Evolutionary conservation across 2,113 vertebrate genomes (phyloP).

Genomic region (Cepphus grylle): DNA sequence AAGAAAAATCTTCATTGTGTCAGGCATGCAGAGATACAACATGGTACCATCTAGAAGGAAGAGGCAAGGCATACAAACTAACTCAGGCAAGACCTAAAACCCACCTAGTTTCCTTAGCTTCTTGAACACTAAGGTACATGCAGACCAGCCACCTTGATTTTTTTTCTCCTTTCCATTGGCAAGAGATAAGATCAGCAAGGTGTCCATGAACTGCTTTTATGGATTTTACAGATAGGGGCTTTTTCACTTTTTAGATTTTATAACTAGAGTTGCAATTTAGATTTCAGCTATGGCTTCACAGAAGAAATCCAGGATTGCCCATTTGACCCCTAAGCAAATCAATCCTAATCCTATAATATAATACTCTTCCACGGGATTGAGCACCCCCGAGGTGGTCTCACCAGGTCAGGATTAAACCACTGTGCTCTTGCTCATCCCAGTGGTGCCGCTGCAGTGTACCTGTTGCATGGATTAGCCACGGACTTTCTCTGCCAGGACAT

Average conservation of each 20-base stretch:
- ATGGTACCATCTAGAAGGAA: not conserved
- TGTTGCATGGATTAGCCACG: not conserved
- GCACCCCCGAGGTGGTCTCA: not conserved
- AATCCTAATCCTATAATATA: slow-evolving; percentile 14
- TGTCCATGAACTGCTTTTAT: not conserved
- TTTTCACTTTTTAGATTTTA: not conserved
- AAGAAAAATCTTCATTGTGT: not conserved
- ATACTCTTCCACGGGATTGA: not conserved
- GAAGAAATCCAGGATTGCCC: slow-evolving; percentile 36
- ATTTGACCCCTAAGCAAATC: not conserved
- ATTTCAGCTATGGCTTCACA: not conserved
- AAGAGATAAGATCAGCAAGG: not conserved
- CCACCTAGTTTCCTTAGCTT: not conserved
- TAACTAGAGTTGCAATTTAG: not conserved
- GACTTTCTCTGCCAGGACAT: not conserved
- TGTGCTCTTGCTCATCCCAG: not conserved
- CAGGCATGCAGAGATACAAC: not conserved
- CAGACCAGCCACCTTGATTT: not conserved
- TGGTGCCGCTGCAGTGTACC: not conserved
- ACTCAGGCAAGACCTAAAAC: not conserved
- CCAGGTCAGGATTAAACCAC: not conserved
- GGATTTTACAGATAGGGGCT: not conserved
- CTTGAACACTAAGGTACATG: not conserved
- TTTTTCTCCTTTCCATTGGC: not conserved
- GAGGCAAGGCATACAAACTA: not conserved